A percentile compares a stretch with the other conserved stretches of the same genome.
These are phyloP conservation scores for Philaethria dido DNA, from an alignment of 2,888 invertebrate genomes.

Conservation along the genomic window DNA sequence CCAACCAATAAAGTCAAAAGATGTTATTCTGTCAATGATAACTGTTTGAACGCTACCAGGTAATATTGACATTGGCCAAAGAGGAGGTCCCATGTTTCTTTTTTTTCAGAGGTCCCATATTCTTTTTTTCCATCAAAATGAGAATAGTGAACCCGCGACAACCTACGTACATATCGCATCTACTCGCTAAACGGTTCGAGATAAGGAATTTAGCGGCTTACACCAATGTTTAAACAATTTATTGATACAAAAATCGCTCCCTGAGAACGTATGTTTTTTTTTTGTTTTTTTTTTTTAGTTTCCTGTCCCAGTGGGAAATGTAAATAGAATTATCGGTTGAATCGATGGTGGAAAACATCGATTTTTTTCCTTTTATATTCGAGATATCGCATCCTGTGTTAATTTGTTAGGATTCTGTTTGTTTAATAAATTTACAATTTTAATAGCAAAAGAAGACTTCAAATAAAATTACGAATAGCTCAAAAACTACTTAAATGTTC, in stretches of 20 bases:
- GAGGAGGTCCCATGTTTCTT: constrained; percentile 42
- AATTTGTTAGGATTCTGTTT: neutral
- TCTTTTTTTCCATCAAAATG: constrained; percentile 42
- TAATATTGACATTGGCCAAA: constrained; percentile 29
- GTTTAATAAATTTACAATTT: neutral
- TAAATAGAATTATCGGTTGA: constrained; percentile 68
- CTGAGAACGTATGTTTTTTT: constrained; percentile 53
- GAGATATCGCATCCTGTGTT: constrained; percentile 21
- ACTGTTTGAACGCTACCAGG: constrained; percentile 32
- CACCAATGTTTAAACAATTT: constrained; percentile 69
- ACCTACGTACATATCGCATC: constrained; percentile 46
- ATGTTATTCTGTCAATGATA: constrained; percentile 1
- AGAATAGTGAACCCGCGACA: constrained; percentile 44
- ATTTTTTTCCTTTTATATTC: constrained; percentile 16
- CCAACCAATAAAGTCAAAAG: neutral
- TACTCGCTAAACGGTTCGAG: constrained; percentile 62
- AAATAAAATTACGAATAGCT: no score
- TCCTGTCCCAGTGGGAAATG: constrained; percentile 71
- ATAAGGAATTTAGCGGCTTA: constrained; percentile 79
- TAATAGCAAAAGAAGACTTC: no score
- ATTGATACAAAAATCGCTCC: constrained; percentile 62
- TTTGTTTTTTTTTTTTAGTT: constrained; percentile 66
- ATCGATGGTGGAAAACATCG: constrained; percentile 21
- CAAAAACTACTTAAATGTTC: no score
- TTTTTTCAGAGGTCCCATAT: constrained; percentile 41